These are phyloP conservation scores for Dromococcyx pavoninus DNA, from an alignment of 2,797 vertebrate genomes.

Conservation along the genomic window DNA sequence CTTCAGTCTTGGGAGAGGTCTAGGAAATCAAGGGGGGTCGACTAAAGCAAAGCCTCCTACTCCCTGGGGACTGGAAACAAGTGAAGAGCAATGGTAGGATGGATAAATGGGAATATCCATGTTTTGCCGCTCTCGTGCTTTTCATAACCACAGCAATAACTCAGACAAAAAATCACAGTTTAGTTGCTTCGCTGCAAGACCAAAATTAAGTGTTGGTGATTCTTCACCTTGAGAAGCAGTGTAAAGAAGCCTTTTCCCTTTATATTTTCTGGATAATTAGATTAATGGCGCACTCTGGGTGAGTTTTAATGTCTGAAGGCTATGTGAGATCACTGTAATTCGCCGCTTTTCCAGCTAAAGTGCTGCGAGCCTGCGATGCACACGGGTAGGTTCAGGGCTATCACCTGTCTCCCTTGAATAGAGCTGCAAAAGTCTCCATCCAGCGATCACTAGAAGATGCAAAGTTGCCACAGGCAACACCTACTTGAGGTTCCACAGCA, in stretches of 20 bases:
- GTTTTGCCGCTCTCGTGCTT: neutral
- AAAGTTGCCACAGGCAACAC: neutral
- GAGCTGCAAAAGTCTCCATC: neutral
- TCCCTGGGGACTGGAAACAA: neutral
- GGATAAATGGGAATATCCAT: neutral
- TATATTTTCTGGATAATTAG: constrained; percentile 5
- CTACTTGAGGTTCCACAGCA: neutral
- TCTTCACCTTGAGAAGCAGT: constrained; percentile 4
- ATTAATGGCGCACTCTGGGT: neutral
- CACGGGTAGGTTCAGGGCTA: neutral
- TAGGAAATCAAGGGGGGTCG: neutral
- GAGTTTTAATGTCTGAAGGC: neutral
- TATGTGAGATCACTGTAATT: neutral
- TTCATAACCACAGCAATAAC: neutral
- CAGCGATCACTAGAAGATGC: neutral
- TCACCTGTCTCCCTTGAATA: neutral
- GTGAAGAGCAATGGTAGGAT: neutral
- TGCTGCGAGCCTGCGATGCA: neutral
- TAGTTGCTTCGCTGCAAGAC: neutral
- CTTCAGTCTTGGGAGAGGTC: neutral
- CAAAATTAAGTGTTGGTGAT: neutral
- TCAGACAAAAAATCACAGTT: neutral
- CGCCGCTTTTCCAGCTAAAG: neutral
- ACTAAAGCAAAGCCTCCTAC: neutral
- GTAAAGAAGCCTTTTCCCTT: neutral